phyloP scores from a whole-genome alignment of 2,113 vertebrate species.

The Anhinga anhinga region DNA sequence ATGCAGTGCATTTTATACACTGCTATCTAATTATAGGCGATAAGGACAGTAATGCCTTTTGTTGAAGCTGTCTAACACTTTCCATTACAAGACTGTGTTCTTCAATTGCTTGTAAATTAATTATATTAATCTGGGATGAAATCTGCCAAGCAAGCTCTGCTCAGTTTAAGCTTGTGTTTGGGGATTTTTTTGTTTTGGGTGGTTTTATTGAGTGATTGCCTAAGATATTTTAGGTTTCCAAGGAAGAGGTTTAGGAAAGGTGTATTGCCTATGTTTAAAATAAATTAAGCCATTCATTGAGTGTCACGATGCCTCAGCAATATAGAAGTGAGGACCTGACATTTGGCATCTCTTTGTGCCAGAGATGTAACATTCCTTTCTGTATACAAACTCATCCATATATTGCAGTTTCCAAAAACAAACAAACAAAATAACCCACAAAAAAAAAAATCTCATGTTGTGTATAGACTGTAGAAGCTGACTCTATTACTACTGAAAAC shows the following conservation, averaged over 20 bases:
- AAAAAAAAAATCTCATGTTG: not conserved
- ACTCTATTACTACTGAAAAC: not conserved
- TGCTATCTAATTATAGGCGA: conserved; percentile 44
- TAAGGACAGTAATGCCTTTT: not conserved
- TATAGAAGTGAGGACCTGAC: not conserved
- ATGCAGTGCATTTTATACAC: conserved; percentile 19
- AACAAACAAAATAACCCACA: not conserved
- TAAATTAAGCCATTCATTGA: not conserved
- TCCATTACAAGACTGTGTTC: not conserved
- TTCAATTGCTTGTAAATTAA: conserved; percentile 21
- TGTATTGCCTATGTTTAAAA: not conserved
- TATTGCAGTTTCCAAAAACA: not conserved
- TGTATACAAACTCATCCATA: not conserved
- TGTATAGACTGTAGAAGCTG: not conserved
- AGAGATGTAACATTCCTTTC: not conserved
- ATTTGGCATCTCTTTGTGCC: not conserved
- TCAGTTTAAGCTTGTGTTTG: not conserved
- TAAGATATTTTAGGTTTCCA: not conserved
- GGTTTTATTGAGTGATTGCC: not conserved
- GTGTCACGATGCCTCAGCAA: not conserved
- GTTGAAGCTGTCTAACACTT: conserved; percentile 24
- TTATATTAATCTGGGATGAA: conserved; percentile 34
- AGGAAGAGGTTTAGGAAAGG: not conserved
- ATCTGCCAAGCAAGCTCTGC: conserved; percentile 1
- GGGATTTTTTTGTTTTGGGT: not conserved